These are phyloP conservation scores for Rotaria magnacalcarata DNA, from an alignment of 2,888 invertebrate species.

Conservation along the genomic window DNA sequence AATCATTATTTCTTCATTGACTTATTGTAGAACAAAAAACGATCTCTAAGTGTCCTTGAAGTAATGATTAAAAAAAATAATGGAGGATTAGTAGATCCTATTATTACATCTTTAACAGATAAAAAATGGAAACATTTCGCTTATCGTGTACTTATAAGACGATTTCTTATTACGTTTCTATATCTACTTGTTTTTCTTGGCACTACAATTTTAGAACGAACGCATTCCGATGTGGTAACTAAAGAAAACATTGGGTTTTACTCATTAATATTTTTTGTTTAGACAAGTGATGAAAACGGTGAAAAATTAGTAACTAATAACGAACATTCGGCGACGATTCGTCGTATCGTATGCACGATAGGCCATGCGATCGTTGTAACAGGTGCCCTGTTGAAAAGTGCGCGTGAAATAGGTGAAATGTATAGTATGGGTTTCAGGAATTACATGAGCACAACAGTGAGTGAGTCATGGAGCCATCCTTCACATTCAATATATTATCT, in stretches of 20 bases:
- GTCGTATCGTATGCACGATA: not conserved
- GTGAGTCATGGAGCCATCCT: not conserved
- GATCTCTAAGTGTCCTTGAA: not conserved
- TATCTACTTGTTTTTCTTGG: not conserved
- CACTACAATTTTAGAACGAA: not conserved
- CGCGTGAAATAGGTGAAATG: not conserved
- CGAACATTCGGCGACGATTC: too few species aligned
- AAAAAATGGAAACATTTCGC: constrained; percentile 31
- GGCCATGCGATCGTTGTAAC: not conserved
- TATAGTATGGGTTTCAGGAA: not conserved
- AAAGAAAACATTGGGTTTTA: not conserved
- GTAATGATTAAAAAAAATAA: not conserved
- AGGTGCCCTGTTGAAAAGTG: not conserved
- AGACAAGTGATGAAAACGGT: not conserved
- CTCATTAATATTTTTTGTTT: not conserved
- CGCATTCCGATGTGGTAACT: not conserved
- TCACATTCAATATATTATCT: not conserved
- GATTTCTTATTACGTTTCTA: not conserved
- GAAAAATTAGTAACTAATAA: too few species aligned
- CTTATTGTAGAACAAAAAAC: not conserved
- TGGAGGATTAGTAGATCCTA: not conserved
- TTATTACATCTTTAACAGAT: not conserved
- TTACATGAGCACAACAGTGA: not conserved
- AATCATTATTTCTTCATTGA: not conserved
- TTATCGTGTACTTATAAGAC: not conserved